Conservation (phyloP, 2,113 vertebrate genomes). For the Andinoacara biseriatus region DNA sequence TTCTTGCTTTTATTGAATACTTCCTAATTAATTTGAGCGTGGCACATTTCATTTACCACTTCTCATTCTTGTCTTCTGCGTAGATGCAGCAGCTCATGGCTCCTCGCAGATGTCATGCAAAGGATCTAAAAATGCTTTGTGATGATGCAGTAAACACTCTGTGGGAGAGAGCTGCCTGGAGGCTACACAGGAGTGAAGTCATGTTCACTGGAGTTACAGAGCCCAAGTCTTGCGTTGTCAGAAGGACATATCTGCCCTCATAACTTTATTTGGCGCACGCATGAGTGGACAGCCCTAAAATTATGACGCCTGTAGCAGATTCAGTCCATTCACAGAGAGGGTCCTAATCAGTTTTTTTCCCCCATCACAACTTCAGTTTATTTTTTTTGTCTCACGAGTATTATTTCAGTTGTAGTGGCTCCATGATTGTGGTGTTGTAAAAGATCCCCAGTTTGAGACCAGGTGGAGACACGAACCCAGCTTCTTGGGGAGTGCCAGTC, state of each 20-base stretch:
- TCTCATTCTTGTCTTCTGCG: neutral
- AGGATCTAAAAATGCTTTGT: slow-evolving; percentile 40
- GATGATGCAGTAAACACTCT: slow-evolving; percentile 24
- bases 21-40: slow-evolving; percentile 13
- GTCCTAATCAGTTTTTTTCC: neutral
- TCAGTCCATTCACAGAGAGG: neutral
- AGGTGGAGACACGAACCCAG: neutral
- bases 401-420: neutral
- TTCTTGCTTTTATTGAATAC: slow-evolving; percentile 53
- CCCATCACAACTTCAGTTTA: neutral
- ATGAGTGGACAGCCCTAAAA: neutral
- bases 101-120: slow-evolving; percentile 30
- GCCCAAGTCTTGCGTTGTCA: slow-evolving; percentile 29
- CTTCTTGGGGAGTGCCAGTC: too few relatives aligned
- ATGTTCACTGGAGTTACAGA: slow-evolving; percentile 38
- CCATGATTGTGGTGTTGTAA: neutral
- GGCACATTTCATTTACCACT: slow-evolving; percentile 32
- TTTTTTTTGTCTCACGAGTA: neutral
- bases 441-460: neutral
- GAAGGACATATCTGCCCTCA: slow-evolving; percentile 8
- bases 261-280: neutral
- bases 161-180: slow-evolving; percentile 30
- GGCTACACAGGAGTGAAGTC: slow-evolving; percentile 42
- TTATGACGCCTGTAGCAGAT: neutral
- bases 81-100: slow-evolving; percentile 13